Base-by-base conservation (phyloP, 23 tunicate genomes). In the Halocynthia roretzi region DNA sequence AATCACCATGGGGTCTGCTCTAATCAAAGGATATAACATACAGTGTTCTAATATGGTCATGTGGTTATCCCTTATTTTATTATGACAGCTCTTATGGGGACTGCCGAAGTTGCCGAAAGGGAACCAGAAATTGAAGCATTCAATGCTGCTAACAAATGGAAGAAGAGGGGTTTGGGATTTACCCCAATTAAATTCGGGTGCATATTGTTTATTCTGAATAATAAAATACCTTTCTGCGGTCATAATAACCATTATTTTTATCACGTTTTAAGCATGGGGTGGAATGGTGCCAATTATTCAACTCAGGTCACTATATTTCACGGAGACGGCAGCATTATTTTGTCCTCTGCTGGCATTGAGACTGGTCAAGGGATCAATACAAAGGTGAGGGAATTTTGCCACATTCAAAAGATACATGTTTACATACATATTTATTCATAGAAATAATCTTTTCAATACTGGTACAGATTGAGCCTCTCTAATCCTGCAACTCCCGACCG, bases 341-440 rank as follows among this genome's bases (percentile, higher is more conserved):
- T 92, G 23, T 78, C 98, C 2, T 83, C 83, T 62, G 98, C 92
- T 8, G 98, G 91, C 6, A 86, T 92, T 58, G 98, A 92, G 18
- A n/a, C 54, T 21, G 98, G 98, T 6, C 98, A 92, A 79, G 98
- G 98, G 51, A 78, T 92, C 18, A 82, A 83, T 71, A 92, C 83
- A n/a, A 92, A 92, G 87, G 92, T 92, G 51, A 12, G 65, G 18
- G 11, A 67, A 15, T 58, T 56, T 10, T 56, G 62, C 10, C n/a
- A n/a, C n/a, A n/a, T n/a, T n/a, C n/a, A n/a, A n/a, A n/a, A n/a
- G n/a, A n/a, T n/a, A n/a, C n/a, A n/a, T n/a, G n/a, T n/a, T n/a
- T n/a, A n/a, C n/a, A n/a, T n/a, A n/a, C n/a, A n/a, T n/a, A n/a
- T n/a, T n/a, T n/a, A n/a, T n/a, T n/a, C n/a, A n/a, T n/a, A n/a